These are phyloP conservation scores for Etheostoma cragini DNA, from an alignment of 2,113 vertebrate genomes.

Conservation along the genomic window DNA sequence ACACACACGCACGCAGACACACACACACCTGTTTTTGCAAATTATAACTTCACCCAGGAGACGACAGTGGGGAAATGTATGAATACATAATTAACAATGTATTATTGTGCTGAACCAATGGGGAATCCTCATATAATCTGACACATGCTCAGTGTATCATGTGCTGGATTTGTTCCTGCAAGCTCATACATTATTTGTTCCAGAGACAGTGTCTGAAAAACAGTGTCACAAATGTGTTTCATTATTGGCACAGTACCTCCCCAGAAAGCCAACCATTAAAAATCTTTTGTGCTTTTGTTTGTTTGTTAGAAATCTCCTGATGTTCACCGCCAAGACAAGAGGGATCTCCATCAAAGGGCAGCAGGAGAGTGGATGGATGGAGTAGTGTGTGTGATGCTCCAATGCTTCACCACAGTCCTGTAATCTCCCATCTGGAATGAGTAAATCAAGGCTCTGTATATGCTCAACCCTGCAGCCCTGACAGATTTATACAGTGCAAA, in stretches of 20 bases:
- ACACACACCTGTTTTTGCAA: constrained; percentile 56
- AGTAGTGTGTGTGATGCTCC: constrained; percentile 67
- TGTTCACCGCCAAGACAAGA: constrained; percentile 61
- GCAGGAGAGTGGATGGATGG: constrained; percentile 46
- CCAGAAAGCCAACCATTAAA: constrained; percentile 52
- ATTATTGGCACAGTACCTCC: constrained; percentile 53
- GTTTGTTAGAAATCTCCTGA: constrained; percentile 66
- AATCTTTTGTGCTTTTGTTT: constrained; percentile 71
- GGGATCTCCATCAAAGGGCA: constrained; percentile 65
- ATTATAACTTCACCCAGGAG: constrained; percentile 68
- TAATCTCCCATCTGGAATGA: constrained; percentile 83
- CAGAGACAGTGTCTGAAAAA: constrained; percentile 59
- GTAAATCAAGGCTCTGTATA: constrained; percentile 84
- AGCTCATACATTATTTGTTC: constrained; percentile 46
- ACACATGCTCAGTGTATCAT: constrained; percentile 64
- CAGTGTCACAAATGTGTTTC: constrained; percentile 58
- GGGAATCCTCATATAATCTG: constrained; percentile 57
- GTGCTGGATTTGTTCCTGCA: constrained; percentile 52
- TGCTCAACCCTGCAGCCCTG: constrained; percentile 77
- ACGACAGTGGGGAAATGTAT: constrained; percentile 64
- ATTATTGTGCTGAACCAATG: constrained; percentile 65
- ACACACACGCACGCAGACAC: background rate
- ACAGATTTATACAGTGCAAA: constrained; percentile 82
- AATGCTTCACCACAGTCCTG: constrained; percentile 67
- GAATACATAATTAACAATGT: constrained; percentile 72